Base-by-base conservation (phyloP, 2,888 invertebrate genomes). In the Cerceris rybyensis region DNA sequence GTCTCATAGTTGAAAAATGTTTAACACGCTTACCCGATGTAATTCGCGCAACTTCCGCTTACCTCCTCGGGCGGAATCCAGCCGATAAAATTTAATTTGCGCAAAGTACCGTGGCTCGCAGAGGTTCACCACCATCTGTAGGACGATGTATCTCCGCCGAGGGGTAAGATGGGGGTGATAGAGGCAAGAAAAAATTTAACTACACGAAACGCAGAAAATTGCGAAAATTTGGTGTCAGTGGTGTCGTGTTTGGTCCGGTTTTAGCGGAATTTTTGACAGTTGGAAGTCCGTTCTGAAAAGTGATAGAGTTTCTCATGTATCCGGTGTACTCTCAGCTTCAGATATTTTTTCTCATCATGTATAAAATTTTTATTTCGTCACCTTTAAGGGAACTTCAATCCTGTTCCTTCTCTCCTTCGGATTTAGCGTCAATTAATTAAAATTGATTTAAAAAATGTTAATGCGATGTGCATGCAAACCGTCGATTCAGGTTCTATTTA, bases 1-100 rank as follows among this genome's bases (percentile, higher is more conserved):
- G 61, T 17, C 52, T n/a, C 43, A 11, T 14, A 46, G 71, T 61
- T 63, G 67, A 55, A 80, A 80, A 80, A 68, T 69, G 66, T 69
- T 74, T 63, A 70, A 74, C 67, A 41, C 58, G 61, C 63, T 80
- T 70, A 79, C 72, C 54, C 71, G 52, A 39, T 52, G 67, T 77
- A 81, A 77, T 80, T 80, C 68, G 65, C 13, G 61, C 68, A 52
- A 67, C 79, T 49, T 71, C 50, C 63, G 67, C 16, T 64, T 17
- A 28, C 60, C 57, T 49, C 66, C 52, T 7, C 55, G 13, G 71
- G 66, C 60, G 61, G 59, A 71, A 75, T 57, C 71, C 75, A 57
- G 14, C 71, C 78, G 69, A 78, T 81, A 71, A 81, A 81, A 81
- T 81, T 81, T 81, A 71, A 81, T 81, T 81, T 75, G 78, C 57